Conservation (phyloP, 2,797 vertebrate genomes). For the Glyptemys insculpta region DNA sequence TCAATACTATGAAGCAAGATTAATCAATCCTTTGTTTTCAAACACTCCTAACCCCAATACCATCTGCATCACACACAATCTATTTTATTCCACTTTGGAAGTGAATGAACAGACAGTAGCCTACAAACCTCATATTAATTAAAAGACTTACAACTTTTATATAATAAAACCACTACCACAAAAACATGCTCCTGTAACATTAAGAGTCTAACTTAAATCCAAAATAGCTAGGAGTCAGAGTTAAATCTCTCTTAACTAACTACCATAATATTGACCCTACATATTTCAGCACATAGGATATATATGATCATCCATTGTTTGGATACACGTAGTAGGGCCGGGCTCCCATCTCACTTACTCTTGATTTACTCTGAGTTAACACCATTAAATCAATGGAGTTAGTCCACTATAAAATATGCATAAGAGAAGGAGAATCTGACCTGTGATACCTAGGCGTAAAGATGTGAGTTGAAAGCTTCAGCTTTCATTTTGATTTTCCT, state of each 20-base stretch:
- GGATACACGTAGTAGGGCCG: background rate
- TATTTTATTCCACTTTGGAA: background rate
- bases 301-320: background rate
- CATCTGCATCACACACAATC: background rate
- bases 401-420: background rate
- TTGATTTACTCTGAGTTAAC: background rate
- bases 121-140: background rate
- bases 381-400: background rate
- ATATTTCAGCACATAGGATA: background rate
- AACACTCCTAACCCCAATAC: background rate
- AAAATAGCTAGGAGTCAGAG: background rate
- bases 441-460: background rate
- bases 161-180: background rate
- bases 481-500: background rate
- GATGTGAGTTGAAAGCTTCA: background rate
- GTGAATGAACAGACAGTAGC: background rate
- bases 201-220: background rate
- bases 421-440: background rate
- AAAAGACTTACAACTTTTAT: background rate
- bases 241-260: conserved; percentile 26
- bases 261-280: background rate
- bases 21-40: conserved; percentile 38
- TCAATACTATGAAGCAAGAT: background rate
- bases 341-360: background rate
- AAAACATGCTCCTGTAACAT: conserved; percentile 8